A percentile compares a stretch with the other conserved stretches of the same genome.
These are phyloP conservation scores for Bettongia penicillata DNA, from an alignment of 2,113 vertebrate genomes.

Conservation along the genomic window DNA sequence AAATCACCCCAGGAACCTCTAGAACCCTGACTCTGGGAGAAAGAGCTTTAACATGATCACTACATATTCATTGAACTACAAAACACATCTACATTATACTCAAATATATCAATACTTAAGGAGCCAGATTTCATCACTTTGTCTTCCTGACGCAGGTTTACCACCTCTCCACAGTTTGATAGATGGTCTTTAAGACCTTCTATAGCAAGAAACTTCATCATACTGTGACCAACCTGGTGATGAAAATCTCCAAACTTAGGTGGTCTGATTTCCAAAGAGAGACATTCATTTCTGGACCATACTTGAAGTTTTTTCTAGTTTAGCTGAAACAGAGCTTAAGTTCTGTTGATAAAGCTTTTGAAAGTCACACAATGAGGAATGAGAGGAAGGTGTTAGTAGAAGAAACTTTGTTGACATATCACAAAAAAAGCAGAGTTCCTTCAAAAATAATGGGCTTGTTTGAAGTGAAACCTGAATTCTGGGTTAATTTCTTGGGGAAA, in stretches of 20 bases:
- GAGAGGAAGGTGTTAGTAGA: neutral
- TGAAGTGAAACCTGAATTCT: constrained; percentile 53
- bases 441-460: constrained; percentile 61
- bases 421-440: constrained; percentile 52
- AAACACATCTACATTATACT: neutral
- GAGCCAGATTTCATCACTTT: neutral
- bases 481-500: constrained; percentile 65
- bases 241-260: neutral
- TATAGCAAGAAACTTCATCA: neutral
- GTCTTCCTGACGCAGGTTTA: neutral
- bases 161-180: neutral
- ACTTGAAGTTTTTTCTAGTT: neutral
- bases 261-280: neutral
- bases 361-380: neutral
- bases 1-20: neutral
- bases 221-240: neutral
- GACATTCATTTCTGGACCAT: neutral
- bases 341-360: neutral
- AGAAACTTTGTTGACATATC: constrained; percentile 14
- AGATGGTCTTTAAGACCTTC: neutral
- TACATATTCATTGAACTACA: neutral
- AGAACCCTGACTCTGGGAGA: neutral
- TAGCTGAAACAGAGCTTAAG: neutral
- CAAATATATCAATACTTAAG: neutral
- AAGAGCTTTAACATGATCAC: neutral